Evolutionary conservation across 2,888 invertebrate species (phyloP).

Genomic region (Epinotia nisella): DNA sequence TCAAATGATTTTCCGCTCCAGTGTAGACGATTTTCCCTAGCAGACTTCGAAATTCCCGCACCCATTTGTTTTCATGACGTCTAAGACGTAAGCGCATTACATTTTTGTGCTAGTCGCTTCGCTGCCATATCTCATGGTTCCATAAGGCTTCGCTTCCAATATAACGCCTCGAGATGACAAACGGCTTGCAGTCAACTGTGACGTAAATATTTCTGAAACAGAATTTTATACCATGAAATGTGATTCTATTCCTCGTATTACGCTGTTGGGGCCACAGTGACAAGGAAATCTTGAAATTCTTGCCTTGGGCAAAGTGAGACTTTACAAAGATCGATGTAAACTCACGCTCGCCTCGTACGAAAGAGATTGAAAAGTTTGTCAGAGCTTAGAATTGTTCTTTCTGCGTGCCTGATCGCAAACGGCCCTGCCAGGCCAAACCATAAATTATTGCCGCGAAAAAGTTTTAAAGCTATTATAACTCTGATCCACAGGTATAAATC

Average conservation of each 20-base stretch:
- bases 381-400: conserved; percentile 65
- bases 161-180: conserved; percentile 67
- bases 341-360: conserved; percentile 55
- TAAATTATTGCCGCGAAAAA: conserved; percentile 68
- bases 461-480: conserved; percentile 66
- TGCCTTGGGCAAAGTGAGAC: conserved; percentile 50
- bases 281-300: conserved; percentile 47
- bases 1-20: conserved; percentile 65
- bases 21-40: conserved; percentile 54
- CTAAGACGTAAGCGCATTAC: conserved; percentile 70
- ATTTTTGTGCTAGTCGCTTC: conserved; percentile 67
- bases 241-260: conserved; percentile 45
- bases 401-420: conserved; percentile 64
- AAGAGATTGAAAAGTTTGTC: conserved; percentile 63
- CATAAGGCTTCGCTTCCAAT: conserved; percentile 69
- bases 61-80: conserved; percentile 69
- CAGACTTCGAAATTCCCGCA: conserved; percentile 58
- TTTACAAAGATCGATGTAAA: conserved; percentile 56
- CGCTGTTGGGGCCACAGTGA: conserved; percentile 34
- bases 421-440: conserved; percentile 59
- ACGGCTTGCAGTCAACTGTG: conserved; percentile 64
- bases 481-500: conserved; percentile 61
- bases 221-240: conserved; percentile 48
- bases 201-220: conserved; percentile 61
- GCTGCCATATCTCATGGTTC: conserved; percentile 67